Conservation (phyloP, 23 tunicate genomes). For the Pegea sp. region DNA sequence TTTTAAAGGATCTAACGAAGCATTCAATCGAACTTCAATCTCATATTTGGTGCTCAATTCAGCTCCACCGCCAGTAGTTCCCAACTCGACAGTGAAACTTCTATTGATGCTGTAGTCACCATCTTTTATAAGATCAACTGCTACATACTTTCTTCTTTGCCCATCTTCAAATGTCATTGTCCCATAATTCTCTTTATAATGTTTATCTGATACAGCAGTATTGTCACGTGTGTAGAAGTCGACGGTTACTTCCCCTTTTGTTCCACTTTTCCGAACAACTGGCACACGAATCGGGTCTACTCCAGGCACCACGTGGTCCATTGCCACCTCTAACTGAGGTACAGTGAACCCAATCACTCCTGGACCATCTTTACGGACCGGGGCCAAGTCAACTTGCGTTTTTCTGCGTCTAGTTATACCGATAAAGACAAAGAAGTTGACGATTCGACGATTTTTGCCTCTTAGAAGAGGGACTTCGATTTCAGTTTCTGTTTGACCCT, state of each 20-base stretch:
- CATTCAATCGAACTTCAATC: constrained; percentile 39
- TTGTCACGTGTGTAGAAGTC: constrained; percentile 73
- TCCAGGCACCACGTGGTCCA: neutral
- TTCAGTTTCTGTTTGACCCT: constrained; percentile 5
- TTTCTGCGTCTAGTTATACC: neutral
- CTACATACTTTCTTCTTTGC: constrained; percentile 21
- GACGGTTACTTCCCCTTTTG: constrained; percentile 49
- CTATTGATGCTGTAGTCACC: constrained; percentile 4
- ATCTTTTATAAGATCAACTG: constrained; percentile 19
- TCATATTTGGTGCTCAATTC: constrained; percentile 56
- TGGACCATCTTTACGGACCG: constrained; percentile 5
- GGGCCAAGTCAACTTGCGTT: neutral
- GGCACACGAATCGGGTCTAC: constrained; percentile 17
- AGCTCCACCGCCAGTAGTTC: constrained; percentile 42
- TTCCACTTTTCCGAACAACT: constrained; percentile 44
- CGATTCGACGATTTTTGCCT: neutral
- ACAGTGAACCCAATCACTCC: constrained; percentile 32
- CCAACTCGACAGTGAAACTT: constrained; percentile 50
- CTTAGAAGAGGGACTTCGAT: constrained; percentile 12
- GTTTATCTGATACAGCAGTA: constrained; percentile 72
- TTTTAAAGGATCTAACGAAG: constrained; percentile 27
- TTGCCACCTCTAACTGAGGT: constrained; percentile 8
- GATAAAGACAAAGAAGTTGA: neutral
- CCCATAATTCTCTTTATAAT: constrained; percentile 45
- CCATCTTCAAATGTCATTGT: constrained; percentile 47